These are phyloP conservation scores for Streptopelia turtur DNA, from an alignment of 2,797 vertebrate genomes.

Conservation along the genomic window DNA sequence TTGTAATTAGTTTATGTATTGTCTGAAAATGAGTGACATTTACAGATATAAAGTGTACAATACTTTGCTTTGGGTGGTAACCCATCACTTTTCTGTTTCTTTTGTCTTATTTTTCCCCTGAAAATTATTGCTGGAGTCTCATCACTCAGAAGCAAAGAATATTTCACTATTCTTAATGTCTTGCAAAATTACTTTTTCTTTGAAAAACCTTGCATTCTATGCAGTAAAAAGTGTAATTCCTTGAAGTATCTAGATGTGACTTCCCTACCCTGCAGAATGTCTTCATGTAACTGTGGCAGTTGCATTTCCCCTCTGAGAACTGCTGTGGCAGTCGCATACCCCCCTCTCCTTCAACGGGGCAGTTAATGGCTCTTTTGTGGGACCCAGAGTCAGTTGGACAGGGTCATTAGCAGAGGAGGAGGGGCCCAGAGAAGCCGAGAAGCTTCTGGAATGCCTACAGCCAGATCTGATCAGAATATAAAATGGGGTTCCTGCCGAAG, in stretches of 20 bases:
- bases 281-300: neutral
- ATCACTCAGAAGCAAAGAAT: neutral
- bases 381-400: too few species aligned
- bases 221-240: neutral
- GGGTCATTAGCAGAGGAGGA: too few species aligned
- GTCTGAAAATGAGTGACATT: neutral
- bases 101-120: neutral
- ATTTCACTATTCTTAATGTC: neutral
- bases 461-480: too few species aligned
- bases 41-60: neutral
- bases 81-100: neutral
- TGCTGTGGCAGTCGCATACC: too few species aligned
- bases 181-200: neutral
- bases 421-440: too few species aligned
- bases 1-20: neutral
- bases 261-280: neutral
- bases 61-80: neutral
- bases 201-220: neutral
- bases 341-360: too few species aligned
- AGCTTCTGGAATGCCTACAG: too few species aligned
- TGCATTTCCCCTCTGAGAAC: too few species aligned
- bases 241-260: neutral
- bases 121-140: neutral
- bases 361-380: too few species aligned
- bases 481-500: too few species aligned